Conservation (phyloP, 2,113 vertebrate genomes). For the Bothrops jararaca region DNA sequence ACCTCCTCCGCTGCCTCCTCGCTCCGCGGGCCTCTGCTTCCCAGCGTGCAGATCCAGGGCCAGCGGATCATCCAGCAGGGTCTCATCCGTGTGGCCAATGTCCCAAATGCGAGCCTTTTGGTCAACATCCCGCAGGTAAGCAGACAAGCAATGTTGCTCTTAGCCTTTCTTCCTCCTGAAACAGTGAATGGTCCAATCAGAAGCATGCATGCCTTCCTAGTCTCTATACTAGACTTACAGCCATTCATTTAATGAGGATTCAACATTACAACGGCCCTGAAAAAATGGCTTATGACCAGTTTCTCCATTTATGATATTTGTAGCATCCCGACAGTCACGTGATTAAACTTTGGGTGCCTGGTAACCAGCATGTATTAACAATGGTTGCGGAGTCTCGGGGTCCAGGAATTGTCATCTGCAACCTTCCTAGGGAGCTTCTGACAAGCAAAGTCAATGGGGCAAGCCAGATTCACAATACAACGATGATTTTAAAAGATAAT, state of each 20-base stretch:
- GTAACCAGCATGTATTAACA: neutral
- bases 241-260: neutral
- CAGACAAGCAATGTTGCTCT: neutral
- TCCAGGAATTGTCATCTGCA: neutral
- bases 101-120: slow-evolving; percentile 86
- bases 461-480: neutral
- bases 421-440: neutral
- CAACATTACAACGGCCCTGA: neutral
- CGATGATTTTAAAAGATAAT: neutral
- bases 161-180: neutral
- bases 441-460: neutral
- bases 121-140: slow-evolving; percentile 92
- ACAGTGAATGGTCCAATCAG: neutral
- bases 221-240: neutral
- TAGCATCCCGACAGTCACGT: neutral
- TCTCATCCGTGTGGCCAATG: slow-evolving; percentile 92
- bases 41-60: slow-evolving; percentile 92
- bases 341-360: neutral
- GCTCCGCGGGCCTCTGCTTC: slow-evolving; percentile 89
- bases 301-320: neutral
- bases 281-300: neutral
- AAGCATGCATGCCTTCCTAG: neutral
- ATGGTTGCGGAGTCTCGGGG: neutral
- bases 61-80: slow-evolving; percentile 97
- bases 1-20: slow-evolving; percentile 87